Conservation (phyloP, 2,888 invertebrate species). For the Macropis europaea region DNA sequence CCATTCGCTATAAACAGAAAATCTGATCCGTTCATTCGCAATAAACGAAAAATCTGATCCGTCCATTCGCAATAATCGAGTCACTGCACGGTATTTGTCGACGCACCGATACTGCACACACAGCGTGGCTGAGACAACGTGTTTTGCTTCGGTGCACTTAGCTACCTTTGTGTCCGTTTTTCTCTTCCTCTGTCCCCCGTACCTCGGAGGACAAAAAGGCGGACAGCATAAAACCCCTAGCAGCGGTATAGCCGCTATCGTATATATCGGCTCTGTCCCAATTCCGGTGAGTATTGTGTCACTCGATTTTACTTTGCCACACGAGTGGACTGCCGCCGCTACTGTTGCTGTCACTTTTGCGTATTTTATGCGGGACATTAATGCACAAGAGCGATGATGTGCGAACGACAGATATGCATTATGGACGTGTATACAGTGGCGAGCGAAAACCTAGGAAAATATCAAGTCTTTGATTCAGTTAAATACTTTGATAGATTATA, state of each 20-base stretch:
- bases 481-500: no score
- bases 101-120: slow-evolving; percentile 11
- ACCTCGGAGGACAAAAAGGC: slow-evolving; percentile 48
- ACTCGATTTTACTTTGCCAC: slow-evolving; percentile 61
- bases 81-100: not conserved
- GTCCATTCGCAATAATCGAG: no score
- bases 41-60: no score
- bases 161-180: slow-evolving; percentile 67
- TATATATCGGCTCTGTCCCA: slow-evolving; percentile 64
- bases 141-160: slow-evolving; percentile 68
- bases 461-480: no score
- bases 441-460: no score
- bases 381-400: slow-evolving; percentile 24
- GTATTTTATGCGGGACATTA: slow-evolving; percentile 36
- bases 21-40: no score
- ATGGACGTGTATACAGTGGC: slow-evolving; percentile 3
- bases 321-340: slow-evolving; percentile 10
- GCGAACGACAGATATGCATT: slow-evolving; percentile 13
- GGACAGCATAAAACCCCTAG: slow-evolving; percentile 49
- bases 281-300: slow-evolving; percentile 68
- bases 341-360: slow-evolving; percentile 2
- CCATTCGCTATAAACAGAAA: no score
- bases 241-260: slow-evolving; percentile 22
- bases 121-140: slow-evolving; percentile 42
- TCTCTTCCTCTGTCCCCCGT: slow-evolving; percentile 37